These are phyloP conservation scores for Ceyx margarethae DNA, from an alignment of 2,113 vertebrate species.

Conservation along the genomic window DNA sequence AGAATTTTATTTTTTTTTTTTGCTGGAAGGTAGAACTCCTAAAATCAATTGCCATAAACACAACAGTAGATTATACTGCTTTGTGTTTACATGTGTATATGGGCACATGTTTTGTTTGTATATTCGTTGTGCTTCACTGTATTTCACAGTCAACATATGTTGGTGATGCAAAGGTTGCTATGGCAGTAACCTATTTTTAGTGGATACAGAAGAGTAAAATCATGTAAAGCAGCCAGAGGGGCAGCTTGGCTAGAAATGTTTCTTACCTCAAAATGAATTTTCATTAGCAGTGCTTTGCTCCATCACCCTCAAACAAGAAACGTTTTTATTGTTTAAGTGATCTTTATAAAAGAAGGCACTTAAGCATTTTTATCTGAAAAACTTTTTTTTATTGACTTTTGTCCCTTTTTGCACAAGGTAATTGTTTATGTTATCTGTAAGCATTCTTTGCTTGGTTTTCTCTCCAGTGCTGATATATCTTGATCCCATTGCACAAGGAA, in stretches of 20 bases:
- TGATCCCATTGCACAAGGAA: not conserved
- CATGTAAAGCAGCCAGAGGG: constrained; percentile 27
- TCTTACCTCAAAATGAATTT: not conserved
- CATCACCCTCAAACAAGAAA: not conserved
- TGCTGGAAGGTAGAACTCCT: not conserved
- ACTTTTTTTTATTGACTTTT: not conserved
- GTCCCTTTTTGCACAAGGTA: not conserved
- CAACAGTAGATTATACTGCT: not conserved
- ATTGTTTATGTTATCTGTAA: not conserved
- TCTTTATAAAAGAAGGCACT: not conserved
- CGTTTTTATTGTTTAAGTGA: not conserved
- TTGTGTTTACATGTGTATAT: not conserved
- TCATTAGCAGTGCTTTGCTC: not conserved
- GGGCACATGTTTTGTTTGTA: not conserved
- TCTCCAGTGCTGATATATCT: not conserved
- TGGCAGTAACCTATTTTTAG: constrained; percentile 72
- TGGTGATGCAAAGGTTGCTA: constrained; percentile 67
- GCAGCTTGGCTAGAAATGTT: constrained; percentile 13
- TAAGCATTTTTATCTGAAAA: not conserved
- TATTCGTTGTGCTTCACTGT: not conserved
- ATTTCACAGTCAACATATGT: constrained; percentile 35
- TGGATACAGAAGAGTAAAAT: constrained; percentile 32
- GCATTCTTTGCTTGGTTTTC: not conserved
- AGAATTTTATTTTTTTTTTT: not conserved
- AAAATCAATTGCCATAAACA: not conserved